phyloP scores from a whole-genome alignment of 2,888 invertebrate species.

The Itoplectis maculator region DNA sequence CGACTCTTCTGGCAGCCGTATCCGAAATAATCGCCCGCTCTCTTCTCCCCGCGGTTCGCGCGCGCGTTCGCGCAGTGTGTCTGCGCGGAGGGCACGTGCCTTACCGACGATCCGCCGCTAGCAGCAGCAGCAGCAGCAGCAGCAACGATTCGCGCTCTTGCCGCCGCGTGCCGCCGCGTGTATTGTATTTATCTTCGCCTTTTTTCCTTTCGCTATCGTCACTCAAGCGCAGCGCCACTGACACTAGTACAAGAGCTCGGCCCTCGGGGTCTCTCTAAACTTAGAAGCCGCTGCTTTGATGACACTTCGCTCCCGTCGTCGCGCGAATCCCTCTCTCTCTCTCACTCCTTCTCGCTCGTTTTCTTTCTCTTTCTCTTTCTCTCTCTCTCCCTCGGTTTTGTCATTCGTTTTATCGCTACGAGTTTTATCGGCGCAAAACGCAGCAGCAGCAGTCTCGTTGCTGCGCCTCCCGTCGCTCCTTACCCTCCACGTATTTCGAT shows the following conservation, averaged over 20 bases:
- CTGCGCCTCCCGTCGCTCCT: background rate
- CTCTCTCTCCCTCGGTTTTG: slow-evolving; percentile 22
- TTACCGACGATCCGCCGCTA: slow-evolving; percentile 3
- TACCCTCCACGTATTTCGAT: background rate
- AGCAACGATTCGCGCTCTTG: background rate
- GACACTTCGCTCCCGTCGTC: slow-evolving; percentile 60
- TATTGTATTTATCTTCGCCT: slow-evolving; percentile 65
- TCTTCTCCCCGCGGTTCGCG: slow-evolving; percentile 7
- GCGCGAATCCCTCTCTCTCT: slow-evolving; percentile 49
- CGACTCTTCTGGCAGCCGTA: slow-evolving; percentile 57
- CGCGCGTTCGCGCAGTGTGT: slow-evolving; percentile 4
- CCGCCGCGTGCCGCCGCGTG: slow-evolving; percentile 18
- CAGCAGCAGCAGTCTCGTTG: background rate
- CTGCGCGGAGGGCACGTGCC: slow-evolving; percentile 27
- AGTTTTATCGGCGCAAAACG: slow-evolving; percentile 20
- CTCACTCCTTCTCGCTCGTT: slow-evolving; percentile 41
- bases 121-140: too few species aligned
- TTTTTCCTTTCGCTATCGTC: slow-evolving; percentile 44
- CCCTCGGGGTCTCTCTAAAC: slow-evolving; percentile 64
- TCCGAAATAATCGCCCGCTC: slow-evolving; percentile 55
- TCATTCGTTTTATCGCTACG: slow-evolving; percentile 51
- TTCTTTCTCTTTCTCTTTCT: slow-evolving; percentile 14
- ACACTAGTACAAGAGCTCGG: slow-evolving; percentile 43
- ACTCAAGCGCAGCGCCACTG: slow-evolving; percentile 46
- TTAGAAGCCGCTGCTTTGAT: slow-evolving; percentile 66